A percentile compares a stretch with the other conserved stretches of the same genome.
Evolutionary conservation across 2,113 vertebrate species (phyloP).

Genomic region (Vulpes ferrilata): DNA sequence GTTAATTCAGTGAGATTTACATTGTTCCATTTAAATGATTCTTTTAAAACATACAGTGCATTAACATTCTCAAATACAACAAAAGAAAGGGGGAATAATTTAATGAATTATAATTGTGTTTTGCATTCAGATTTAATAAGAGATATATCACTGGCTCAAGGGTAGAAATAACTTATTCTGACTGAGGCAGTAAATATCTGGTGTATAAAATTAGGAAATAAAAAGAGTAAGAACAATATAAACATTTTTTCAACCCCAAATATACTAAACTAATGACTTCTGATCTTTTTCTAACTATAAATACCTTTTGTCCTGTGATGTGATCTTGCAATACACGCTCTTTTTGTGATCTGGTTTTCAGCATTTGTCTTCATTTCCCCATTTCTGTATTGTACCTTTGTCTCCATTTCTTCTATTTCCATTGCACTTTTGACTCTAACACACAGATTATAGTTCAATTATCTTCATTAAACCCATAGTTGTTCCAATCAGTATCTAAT

Average conservation of each 20-base stretch:
- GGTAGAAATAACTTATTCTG: background rate
- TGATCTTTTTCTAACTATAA: background rate
- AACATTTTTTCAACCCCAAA: background rate
- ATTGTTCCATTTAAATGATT: background rate
- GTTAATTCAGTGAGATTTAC: background rate
- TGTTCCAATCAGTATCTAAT: background rate
- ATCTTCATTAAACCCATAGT: background rate
- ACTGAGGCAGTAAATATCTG: background rate
- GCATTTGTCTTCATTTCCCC: background rate
- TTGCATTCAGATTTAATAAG: background rate
- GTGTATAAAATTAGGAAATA: background rate
- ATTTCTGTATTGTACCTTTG: background rate
- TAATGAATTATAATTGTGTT: background rate
- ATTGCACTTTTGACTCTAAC: background rate
- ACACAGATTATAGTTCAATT: background rate
- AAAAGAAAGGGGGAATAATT: background rate
- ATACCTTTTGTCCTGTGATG: background rate
- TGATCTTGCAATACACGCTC: background rate
- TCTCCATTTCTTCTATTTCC: background rate
- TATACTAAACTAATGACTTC: background rate
- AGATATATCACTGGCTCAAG: background rate
- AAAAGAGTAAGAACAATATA: background rate
- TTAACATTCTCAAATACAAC: slow-evolving; percentile 3
- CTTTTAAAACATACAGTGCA: background rate
- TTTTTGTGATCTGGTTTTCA: background rate